phyloP scores from a whole-genome alignment of 2,888 invertebrate genomes.

The Zygaena filipendulae region DNA sequence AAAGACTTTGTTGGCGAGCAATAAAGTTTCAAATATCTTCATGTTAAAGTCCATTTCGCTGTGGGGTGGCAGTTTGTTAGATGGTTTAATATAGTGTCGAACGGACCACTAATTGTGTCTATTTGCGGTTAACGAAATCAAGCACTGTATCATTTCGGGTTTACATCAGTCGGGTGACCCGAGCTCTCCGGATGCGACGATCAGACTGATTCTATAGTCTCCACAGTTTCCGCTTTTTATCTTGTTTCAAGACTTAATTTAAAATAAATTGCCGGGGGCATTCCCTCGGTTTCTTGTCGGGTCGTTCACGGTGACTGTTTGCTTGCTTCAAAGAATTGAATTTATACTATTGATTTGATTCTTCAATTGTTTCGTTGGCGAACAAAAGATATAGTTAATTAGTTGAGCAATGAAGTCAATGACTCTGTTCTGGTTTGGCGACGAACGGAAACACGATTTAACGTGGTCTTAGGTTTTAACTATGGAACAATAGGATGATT shows the following conservation, averaged over 20 bases:
- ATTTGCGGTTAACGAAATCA: conserved; percentile 42
- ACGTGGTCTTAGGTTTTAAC: conserved; percentile 21
- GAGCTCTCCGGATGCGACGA: conserved; percentile 41
- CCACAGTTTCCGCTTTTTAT: conserved; percentile 28
- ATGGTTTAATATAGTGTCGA: too few relatives aligned
- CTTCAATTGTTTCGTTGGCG: conserved; percentile 20
- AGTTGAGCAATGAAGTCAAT: conserved; percentile 24
- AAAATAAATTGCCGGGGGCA: conserved; percentile 51
- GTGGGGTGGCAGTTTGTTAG: too few relatives aligned
- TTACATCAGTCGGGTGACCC: conserved; percentile 21
- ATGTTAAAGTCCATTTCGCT: too few relatives aligned
- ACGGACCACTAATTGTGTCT: conserved; percentile 26
- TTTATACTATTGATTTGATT: conserved; percentile 26
- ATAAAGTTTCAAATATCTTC: too few relatives aligned
- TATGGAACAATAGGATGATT: too few relatives aligned
- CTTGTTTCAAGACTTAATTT: conserved; percentile 36
- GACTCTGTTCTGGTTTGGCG: conserved; percentile 21
- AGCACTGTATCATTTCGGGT: conserved; percentile 28
- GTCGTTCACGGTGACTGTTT: conserved; percentile 33
- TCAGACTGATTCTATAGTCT: conserved; percentile 23
- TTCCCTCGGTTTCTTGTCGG: too few relatives aligned
- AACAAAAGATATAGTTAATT: conserved; percentile 32
- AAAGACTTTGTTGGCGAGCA: too few relatives aligned
- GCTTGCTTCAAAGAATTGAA: too few relatives aligned
- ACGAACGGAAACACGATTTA: conserved; percentile 31